Percentiles rank a stretch among this genome's conserved stretches.
Conservation (phyloP, 2,888 invertebrate genomes). For the Mesorhabditis belari region DNA sequence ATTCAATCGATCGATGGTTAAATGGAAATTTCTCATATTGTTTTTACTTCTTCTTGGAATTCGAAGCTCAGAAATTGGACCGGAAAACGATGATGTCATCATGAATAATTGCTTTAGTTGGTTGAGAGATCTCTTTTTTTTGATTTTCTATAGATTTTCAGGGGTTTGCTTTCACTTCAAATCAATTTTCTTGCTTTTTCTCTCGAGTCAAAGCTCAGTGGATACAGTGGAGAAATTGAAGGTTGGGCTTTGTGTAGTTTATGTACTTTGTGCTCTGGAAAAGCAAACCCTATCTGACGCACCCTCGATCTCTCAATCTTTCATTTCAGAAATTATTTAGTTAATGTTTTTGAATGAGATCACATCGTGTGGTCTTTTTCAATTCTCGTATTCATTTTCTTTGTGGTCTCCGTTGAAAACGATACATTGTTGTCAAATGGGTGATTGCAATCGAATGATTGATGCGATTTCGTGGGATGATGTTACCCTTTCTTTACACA, state of each 20-base stretch:
- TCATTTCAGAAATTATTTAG: background rate
- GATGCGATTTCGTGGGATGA: background rate
- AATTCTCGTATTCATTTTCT: background rate
- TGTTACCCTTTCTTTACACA: background rate
- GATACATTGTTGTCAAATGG: background rate
- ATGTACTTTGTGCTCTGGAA: too few species aligned
- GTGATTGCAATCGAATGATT: background rate
- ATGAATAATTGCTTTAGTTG: too few species aligned
- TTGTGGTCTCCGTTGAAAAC: background rate
- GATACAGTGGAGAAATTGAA: background rate
- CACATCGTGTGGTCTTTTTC: background rate
- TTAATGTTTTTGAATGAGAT: background rate
- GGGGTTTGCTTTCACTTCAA: background rate
- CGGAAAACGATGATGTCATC: too few species aligned
- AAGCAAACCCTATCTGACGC: too few species aligned
- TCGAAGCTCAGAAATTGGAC: too few species aligned
- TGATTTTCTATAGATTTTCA: too few species aligned
- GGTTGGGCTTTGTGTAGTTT: too few species aligned
- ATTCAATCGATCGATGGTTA: too few species aligned
- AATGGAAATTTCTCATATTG: too few species aligned
- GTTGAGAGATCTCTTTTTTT: too few species aligned
- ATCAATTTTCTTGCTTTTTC: background rate
- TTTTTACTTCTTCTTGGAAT: too few species aligned
- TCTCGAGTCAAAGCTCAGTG: background rate
- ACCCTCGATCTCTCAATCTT: background rate